These are phyloP conservation scores for Tetragnatha versicolor DNA, from an alignment of 1,140 invertebrate genomes.

Conservation along the genomic window DNA sequence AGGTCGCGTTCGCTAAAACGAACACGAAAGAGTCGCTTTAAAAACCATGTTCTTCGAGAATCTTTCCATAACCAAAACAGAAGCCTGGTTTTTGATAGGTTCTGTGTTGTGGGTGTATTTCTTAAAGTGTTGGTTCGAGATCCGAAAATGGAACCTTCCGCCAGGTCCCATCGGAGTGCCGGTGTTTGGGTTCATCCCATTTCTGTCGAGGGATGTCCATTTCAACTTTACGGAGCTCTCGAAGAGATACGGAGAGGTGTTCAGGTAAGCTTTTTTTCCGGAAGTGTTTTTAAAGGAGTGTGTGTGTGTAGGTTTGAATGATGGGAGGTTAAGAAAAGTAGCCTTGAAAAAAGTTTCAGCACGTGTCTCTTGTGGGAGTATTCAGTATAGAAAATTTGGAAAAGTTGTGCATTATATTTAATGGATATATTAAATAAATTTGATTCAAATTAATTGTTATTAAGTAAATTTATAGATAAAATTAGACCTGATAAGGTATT, in stretches of 20 bases:
- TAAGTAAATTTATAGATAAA: background rate
- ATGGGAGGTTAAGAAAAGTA: background rate
- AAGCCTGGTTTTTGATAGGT: too few species aligned
- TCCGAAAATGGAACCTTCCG: background rate
- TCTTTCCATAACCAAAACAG: too few species aligned
- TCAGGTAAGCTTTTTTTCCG: background rate
- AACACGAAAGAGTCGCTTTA: too few species aligned
- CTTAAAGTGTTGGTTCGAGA: too few species aligned
- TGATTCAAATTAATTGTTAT: background rate
- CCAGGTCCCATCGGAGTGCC: background rate
- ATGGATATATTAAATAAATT: background rate
- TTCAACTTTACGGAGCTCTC: background rate
- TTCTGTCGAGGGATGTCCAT: background rate
- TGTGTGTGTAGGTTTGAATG: background rate
- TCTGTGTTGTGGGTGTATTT: too few species aligned
- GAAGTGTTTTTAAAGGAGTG: background rate
- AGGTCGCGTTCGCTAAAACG: too few species aligned
- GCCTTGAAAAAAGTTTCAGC: background rate
- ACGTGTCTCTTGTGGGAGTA: background rate
- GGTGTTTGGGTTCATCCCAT: background rate
- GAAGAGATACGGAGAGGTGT: constrained; percentile 5
- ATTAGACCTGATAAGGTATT: background rate
- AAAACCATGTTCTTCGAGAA: too few species aligned
- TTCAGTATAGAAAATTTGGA: background rate
- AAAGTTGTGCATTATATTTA: background rate